A percentile compares a stretch with the other conserved stretches of the same genome.
Evolutionary conservation across 2,888 invertebrate genomes (phyloP).

Genomic region (Ornithoptera alexandrae): DNA sequence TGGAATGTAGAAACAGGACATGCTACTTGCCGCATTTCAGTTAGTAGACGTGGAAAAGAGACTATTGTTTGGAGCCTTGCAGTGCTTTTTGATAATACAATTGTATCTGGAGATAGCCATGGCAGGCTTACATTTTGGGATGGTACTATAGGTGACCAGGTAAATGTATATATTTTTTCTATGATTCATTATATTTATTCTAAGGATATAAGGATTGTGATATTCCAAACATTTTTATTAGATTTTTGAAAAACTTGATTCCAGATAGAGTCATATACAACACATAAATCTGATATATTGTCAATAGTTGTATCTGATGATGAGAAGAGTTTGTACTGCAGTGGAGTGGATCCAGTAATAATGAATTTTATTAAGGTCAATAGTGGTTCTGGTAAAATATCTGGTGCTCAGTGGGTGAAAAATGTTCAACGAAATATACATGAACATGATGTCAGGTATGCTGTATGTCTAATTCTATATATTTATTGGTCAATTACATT

Average conservation of each 20-base stretch:
- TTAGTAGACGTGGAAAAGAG: slow-evolving; percentile 82
- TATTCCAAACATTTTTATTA: no score
- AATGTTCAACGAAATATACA: slow-evolving; percentile 89
- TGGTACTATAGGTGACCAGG: slow-evolving; percentile 86
- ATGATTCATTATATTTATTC: background rate
- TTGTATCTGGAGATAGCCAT: slow-evolving; percentile 90
- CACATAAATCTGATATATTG: slow-evolving; percentile 90
- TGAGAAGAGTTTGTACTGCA: slow-evolving; percentile 85
- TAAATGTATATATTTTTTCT: slow-evolving; percentile 35
- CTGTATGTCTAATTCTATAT: background rate
- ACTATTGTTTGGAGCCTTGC: slow-evolving; percentile 94
- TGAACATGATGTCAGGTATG: slow-evolving; percentile 88
- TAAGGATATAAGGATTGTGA: no score
- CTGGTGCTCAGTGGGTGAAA: slow-evolving; percentile 88
- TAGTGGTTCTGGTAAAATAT: slow-evolving; percentile 71
- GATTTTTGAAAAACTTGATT: slow-evolving; percentile 32
- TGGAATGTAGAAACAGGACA: slow-evolving; percentile 93
- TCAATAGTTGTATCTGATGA: slow-evolving; percentile 86
- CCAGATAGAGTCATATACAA: slow-evolving; percentile 86
- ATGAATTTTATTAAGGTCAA: slow-evolving; percentile 85
- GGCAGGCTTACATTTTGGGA: slow-evolving; percentile 95
- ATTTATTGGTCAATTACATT: no score
- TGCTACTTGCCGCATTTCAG: slow-evolving; percentile 89
- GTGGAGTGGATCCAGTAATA: slow-evolving; percentile 91
- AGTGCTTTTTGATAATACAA: slow-evolving; percentile 88